These are phyloP conservation scores for Orcinus orca DNA, from an alignment of 2,113 vertebrate genomes.

Conservation along the genomic window DNA sequence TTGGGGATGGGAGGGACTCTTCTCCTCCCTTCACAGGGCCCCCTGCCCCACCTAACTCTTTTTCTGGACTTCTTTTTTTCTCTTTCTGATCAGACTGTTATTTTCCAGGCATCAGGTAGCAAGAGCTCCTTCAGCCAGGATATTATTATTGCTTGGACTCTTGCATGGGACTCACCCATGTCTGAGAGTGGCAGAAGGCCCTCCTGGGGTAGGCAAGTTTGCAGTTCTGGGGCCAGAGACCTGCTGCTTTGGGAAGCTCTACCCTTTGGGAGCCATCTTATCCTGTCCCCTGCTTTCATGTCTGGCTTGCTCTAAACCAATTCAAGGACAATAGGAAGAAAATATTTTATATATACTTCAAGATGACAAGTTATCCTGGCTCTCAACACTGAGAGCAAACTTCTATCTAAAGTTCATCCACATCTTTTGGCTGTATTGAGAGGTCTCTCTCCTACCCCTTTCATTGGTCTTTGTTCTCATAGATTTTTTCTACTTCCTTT, in stretches of 20 bases:
- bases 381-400: not conserved
- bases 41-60: not conserved
- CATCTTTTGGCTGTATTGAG: not conserved
- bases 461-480: not conserved
- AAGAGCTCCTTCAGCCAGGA: not conserved
- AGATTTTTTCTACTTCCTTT: not conserved
- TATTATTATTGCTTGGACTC: not conserved
- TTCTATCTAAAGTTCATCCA: not conserved
- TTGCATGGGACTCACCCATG: not conserved
- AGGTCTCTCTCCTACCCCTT: not conserved
- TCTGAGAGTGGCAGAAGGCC: not conserved
- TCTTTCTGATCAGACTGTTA: not conserved
- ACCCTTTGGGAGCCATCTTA: not conserved
- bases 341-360: conserved; percentile 5
- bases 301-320: not conserved
- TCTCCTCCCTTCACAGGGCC: not conserved
- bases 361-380: not conserved
- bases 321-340: not conserved
- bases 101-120: not conserved
- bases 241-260: not conserved
- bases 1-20: not conserved
- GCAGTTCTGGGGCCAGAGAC: not conserved
- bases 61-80: not conserved
- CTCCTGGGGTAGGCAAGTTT: not conserved
- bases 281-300: not conserved